Base-by-base conservation (phyloP, 1,140 invertebrate genomes). In the Tenebrio molitor region DNA sequence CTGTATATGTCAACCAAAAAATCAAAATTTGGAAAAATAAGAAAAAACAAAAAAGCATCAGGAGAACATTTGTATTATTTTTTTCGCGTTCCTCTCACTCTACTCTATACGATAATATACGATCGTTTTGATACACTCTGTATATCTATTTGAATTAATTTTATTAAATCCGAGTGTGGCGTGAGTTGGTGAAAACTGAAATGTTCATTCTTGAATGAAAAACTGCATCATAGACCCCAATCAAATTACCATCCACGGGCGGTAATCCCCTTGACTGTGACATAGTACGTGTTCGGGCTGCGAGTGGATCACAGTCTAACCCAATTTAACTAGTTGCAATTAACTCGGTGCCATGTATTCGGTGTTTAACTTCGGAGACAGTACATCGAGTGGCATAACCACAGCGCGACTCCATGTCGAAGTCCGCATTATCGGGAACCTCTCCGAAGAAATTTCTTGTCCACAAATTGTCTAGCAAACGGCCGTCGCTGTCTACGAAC, bases 241-340 rank as follows among this genome's bases (percentile, higher is more conserved):
- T 17, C 17, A 50, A 50, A 50, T 50, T 50, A 21, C 44, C 16
- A 21, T 50, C 6, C n/a, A 19, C 7, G 2, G n/a, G n/a, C 7
- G 16, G 12, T 50, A 50, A 21, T 23, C 15, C n/a, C 16, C 7
- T 50, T 50, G 44, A 50, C 44, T 50, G 44, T 50, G 44, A 21
- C 44, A 10, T 19, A 50, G 3, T 17, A 8, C n/a, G 5, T 6
- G 4, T 16, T 2, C 1, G n/a, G 1, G 17, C 19, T 17, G 5
- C 44, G 16, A 2, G 44, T 58, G 21, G 12, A 29, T 58, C 50
- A 58, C 50, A 3, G 21, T 58, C 50, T 58, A 58, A 58, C 12
- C 5, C 29, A n/a, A 58, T 58, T 34, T 29, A 58, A 58, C 50
- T 58, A 58, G 50, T 58, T 58, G 50, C 23, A 58, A 58, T 58